These are phyloP conservation scores for Hypsibius dujardini DNA, from an alignment of 1,140 invertebrate species.

Conservation along the genomic window DNA sequence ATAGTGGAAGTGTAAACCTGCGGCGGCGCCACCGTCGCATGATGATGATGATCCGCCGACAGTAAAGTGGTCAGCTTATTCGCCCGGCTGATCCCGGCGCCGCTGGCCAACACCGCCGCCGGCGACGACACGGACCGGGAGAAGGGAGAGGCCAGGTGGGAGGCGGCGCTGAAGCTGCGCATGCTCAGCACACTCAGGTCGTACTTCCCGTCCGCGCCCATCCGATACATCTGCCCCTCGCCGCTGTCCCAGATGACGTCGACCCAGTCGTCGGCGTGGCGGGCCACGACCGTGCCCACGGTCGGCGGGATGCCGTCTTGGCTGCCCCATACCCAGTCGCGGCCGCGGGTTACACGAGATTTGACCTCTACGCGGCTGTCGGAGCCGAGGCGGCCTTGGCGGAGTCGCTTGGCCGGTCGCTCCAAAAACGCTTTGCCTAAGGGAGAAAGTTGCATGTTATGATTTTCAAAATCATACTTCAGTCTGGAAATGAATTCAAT, in stretches of 20 bases:
- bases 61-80: not conserved
- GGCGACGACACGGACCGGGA: conserved; percentile 20
- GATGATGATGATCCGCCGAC: not conserved
- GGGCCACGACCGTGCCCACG: conserved; percentile 65
- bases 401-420: no score
- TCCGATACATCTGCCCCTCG: conserved; percentile 84
- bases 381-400: no score
- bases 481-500: no score
- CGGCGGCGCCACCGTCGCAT: not conserved
- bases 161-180: conserved; percentile 34
- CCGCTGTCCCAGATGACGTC: conserved; percentile 92
- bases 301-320: conserved; percentile 71
- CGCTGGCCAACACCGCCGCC: not conserved
- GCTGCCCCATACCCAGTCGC: conserved; percentile 96
- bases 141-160: conserved; percentile 19
- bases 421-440: no score
- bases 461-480: no score
- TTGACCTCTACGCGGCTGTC: no score
- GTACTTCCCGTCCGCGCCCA: conserved; percentile 93
- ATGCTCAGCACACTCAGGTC: conserved; percentile 49
- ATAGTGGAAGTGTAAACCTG: not conserved
- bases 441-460: no score
- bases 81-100: not conserved
- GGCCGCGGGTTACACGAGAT: conserved; percentile 35
- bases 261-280: conserved; percentile 84